Conservation (phyloP, 2,113 vertebrate species). For the Cottus gobio region DNA sequence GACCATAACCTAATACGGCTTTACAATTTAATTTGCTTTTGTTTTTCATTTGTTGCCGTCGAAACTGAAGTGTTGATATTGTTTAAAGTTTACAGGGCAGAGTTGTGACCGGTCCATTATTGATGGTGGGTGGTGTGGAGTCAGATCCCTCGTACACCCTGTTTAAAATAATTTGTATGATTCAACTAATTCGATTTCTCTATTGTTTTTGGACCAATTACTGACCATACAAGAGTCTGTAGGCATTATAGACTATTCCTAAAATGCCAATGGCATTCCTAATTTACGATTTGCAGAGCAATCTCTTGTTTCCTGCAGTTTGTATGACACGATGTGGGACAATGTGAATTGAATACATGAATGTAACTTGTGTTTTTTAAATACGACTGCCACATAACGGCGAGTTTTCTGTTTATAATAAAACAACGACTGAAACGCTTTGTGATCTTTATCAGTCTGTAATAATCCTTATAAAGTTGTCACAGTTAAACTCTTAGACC, state of each 20-base stretch:
- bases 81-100: constrained; percentile 54
- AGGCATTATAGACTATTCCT: constrained; percentile 13
- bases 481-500: not conserved
- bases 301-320: constrained; percentile 22
- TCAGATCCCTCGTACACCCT: not conserved
- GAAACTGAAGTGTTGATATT: constrained; percentile 52
- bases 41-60: constrained; percentile 26
- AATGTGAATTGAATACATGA: constrained; percentile 54
- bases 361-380: constrained; percentile 51
- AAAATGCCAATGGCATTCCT: constrained; percentile 27
- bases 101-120: constrained; percentile 16
- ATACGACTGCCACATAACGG: constrained; percentile 27
- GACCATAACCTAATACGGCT: constrained; percentile 60
- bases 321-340: constrained; percentile 25
- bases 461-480: not conserved
- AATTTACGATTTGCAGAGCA: constrained; percentile 1
- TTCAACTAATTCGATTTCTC: constrained; percentile 5
- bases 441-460: not conserved
- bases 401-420: constrained; percentile 60
- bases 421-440: constrained; percentile 30
- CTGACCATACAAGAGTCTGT: not conserved
- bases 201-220: constrained; percentile 6
- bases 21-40: constrained; percentile 40
- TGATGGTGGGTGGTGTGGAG: constrained; percentile 1
- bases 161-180: constrained; percentile 3